Conservation (phyloP, 1,140 invertebrate genomes). For the Tribolium castaneum region DNA sequence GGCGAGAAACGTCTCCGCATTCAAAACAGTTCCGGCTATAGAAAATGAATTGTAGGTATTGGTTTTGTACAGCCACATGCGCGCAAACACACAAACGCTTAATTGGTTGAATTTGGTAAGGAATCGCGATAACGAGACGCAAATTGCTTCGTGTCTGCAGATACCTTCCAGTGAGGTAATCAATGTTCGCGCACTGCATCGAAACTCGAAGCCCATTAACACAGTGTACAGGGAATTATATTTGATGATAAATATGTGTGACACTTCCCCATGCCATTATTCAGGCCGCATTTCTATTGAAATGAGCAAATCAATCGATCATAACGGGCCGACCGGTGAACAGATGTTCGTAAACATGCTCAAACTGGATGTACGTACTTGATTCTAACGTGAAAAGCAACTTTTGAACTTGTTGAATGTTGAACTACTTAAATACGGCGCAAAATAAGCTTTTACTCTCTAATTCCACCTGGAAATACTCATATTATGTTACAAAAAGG, state of each 20-base stretch:
- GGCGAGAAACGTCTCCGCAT: not conserved
- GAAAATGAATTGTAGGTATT: not conserved
- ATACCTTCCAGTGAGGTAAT: constrained; percentile 1
- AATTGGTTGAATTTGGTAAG: constrained; percentile 8
- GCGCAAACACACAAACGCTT: not conserved
- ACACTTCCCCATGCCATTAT: constrained; percentile 25
- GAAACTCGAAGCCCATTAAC: constrained; percentile 4
- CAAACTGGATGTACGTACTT: not conserved
- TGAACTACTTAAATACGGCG: not conserved
- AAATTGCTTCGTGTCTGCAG: constrained; percentile 4
- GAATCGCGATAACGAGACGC: not conserved
- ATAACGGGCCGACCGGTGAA: not conserved
- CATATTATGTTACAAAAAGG: too few relatives aligned
- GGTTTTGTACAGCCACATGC: not conserved
- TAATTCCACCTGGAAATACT: not conserved
- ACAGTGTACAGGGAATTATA: not conserved
- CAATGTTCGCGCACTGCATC: not conserved
- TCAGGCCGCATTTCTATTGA: constrained; percentile 29
- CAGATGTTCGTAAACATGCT: constrained; percentile 24
- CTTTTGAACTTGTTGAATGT: constrained; percentile 25
- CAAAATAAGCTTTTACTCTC: not conserved
- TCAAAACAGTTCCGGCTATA: not conserved
- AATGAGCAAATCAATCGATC: constrained; percentile 35
- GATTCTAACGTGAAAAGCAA: constrained; percentile 1
- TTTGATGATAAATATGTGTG: constrained; percentile 32